phyloP scores from a whole-genome alignment of 2,888 invertebrate genomes.

The Deilephila porcellus region DNA sequence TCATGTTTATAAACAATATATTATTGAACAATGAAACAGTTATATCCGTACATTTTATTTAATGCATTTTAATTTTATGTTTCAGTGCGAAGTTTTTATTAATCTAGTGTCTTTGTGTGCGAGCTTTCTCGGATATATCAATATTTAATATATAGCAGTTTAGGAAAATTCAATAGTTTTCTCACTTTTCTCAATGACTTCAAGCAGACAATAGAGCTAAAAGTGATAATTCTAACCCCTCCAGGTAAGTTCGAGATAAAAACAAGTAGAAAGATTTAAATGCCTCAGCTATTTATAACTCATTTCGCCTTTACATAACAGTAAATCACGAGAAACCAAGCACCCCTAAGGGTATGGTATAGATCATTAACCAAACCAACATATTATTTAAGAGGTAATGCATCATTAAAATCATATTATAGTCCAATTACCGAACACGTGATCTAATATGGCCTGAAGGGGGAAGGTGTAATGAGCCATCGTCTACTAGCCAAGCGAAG shows the following conservation, averaged over 20 bases:
- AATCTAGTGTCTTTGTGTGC: background rate
- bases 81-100: background rate
- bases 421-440: conserved; percentile 2
- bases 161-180: too few relatives aligned
- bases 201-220: too few relatives aligned
- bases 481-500: conserved; percentile 11
- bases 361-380: background rate
- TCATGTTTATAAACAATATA: background rate
- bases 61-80: background rate
- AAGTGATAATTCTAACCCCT: too few relatives aligned
- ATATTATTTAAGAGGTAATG: conserved; percentile 3
- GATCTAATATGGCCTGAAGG: background rate
- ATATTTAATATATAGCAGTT: too few relatives aligned
- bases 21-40: background rate
- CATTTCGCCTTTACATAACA: background rate
- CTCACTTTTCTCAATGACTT: too few relatives aligned
- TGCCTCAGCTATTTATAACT: background rate
- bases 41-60: background rate
- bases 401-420: conserved; percentile 3
- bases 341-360: background rate
- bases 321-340: background rate
- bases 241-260: too few relatives aligned
- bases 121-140: background rate
- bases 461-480: conserved; percentile 4
- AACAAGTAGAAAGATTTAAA: too few relatives aligned